These are phyloP conservation scores for Antennarius maculatus DNA, from an alignment of 2,797 vertebrate species.

Conservation along the genomic window DNA sequence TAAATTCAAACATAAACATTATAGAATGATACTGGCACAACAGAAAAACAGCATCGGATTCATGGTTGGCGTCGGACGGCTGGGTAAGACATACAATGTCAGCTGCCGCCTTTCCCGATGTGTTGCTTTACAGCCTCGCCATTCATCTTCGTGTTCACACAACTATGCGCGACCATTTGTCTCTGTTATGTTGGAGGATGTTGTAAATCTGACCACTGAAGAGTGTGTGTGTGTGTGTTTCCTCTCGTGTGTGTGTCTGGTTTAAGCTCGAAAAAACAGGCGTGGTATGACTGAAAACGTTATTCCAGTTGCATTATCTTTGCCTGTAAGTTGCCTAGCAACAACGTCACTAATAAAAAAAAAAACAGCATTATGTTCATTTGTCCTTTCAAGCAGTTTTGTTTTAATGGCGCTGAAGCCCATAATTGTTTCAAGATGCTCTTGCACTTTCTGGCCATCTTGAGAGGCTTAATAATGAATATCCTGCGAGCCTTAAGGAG, in stretches of 20 bases:
- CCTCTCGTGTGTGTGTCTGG: constrained; percentile 25
- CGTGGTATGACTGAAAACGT: constrained; percentile 14
- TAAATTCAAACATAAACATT: constrained; percentile 39
- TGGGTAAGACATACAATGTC: constrained; percentile 52
- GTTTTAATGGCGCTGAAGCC: constrained; percentile 40
- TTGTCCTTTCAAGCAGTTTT: constrained; percentile 33
- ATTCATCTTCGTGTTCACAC: constrained; percentile 67
- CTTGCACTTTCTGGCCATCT: constrained; percentile 39
- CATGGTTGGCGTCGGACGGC: constrained; percentile 29
- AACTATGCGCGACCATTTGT: constrained; percentile 70
- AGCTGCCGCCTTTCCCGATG: constrained; percentile 40
- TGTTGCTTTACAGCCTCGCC: constrained; percentile 55
- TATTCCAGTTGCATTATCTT: constrained; percentile 27
- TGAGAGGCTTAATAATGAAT: constrained; percentile 40
- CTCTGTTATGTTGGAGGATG: constrained; percentile 64
- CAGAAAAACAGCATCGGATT: constrained; percentile 47
- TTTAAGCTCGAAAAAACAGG: constrained; percentile 57
- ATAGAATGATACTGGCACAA: constrained; percentile 36
- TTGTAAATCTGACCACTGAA: constrained; percentile 67
- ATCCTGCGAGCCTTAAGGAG: constrained; percentile 42
- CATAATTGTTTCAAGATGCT: constrained; percentile 66
- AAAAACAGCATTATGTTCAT: constrained; percentile 20
- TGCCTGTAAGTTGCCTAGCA: constrained; percentile 32
- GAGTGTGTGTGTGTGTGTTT: constrained; percentile 10
- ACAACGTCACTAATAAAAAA: constrained; percentile 12